These are phyloP conservation scores for Dryas iulia DNA, from an alignment of 1,140 invertebrate species.

Conservation along the genomic window DNA sequence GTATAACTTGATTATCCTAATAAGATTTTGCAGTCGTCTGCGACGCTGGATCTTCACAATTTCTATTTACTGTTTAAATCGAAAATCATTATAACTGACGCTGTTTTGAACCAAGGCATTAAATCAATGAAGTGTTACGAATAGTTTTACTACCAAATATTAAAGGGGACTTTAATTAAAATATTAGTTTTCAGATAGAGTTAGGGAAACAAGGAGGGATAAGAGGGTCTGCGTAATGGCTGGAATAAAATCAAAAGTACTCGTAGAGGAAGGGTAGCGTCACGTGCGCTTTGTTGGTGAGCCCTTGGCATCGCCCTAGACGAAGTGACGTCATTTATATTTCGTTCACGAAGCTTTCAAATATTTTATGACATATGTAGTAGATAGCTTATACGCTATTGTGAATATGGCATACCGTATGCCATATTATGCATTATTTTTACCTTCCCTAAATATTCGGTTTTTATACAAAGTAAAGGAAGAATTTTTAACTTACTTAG, in stretches of 20 bases:
- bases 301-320: constrained; percentile 58
- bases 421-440: neutral
- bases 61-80: constrained; percentile 27
- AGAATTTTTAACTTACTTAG: too few relatives aligned
- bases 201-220: constrained; percentile 25
- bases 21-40: constrained; percentile 41
- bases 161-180: constrained; percentile 24
- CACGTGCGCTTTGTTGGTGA: constrained; percentile 59
- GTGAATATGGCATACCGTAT: constrained; percentile 11
- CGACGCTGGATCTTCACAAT: constrained; percentile 24
- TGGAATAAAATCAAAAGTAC: constrained; percentile 56
- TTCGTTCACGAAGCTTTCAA: constrained; percentile 72
- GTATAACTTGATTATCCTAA: constrained; percentile 43
- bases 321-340: constrained; percentile 67
- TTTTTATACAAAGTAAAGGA: too few relatives aligned
- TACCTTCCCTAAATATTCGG: neutral
- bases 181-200: constrained; percentile 25
- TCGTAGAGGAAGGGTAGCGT: constrained; percentile 45
- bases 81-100: constrained; percentile 22
- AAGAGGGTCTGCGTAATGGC: constrained; percentile 40
- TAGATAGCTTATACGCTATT: constrained; percentile 28
- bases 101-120: neutral
- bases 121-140: constrained; percentile 1
- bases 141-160: constrained; percentile 11
- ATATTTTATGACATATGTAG: constrained; percentile 73